Base-by-base conservation (phyloP, 1,140 invertebrate genomes). In the Drosophila orosa region DNA sequence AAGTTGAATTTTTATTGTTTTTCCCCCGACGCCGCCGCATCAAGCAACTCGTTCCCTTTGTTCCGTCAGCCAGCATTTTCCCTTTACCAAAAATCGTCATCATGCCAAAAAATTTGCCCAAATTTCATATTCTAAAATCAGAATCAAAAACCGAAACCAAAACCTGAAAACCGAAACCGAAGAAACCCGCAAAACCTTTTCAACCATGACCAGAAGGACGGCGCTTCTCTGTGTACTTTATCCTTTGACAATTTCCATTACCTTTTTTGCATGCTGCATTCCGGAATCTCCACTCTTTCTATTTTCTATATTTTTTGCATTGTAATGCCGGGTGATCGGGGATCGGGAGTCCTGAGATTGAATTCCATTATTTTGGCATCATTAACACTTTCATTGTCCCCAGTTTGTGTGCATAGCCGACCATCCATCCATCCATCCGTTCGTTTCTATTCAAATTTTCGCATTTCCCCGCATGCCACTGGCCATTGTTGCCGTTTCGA, bases 341-440 rank as follows among this genome's bases (percentile, higher is more conserved):
- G 33, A 47, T 58, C 44, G 44, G 62, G 47, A 52, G n/a, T n/a
- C 35, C 33, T 33, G 31, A 42, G 60, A 25, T 77, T 67, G 44
- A 44, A 25, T 71, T 83, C 67, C 61, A 77, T 89, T 87, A 83
- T 90, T 80, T 87, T 78, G 67, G 83, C 82, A 90, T 90, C 87
- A 90, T 90, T 90, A 90, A 90, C 87, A 90, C 87, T 67, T 87
- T 66, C 63, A 72, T 84, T 90, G 89, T 91, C 65, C 15, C 31
- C 31, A 61, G 45, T 74, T 45, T 54, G 52, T 55, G n/a, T n/a
- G n/a, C n/a, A n/a, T n/a, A n/a, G n/a, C n/a, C n/a, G n/a, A n/a
- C 62, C 42, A 67, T 56, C 67, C 62, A 58, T 65, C 22, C 50
- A 8, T 24, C 44, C 22, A 45, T 25, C 52, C 24, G 19, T 24